phyloP scores from a whole-genome alignment of 2,113 vertebrate species.

The Burhinus bistriatus region DNA sequence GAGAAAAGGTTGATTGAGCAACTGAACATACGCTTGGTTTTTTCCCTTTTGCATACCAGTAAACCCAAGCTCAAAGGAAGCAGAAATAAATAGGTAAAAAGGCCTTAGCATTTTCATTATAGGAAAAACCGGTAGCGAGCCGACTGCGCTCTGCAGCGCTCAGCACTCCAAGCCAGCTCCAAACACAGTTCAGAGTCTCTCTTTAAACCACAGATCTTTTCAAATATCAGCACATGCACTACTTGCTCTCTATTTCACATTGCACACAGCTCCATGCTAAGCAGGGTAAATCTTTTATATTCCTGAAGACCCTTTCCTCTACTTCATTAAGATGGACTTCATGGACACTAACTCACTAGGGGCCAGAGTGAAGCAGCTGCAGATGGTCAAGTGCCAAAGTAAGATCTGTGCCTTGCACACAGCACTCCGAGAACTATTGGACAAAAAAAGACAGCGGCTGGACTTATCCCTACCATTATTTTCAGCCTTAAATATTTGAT shows the following conservation, averaged over 20 bases:
- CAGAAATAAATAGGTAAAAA: neutral
- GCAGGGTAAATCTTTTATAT: conserved; percentile 48
- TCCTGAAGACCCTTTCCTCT: conserved; percentile 35
- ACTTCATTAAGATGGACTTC: conserved; percentile 58
- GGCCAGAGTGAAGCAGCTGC: conserved; percentile 28
- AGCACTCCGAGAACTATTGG: neutral
- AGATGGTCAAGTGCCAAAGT: conserved; percentile 40
- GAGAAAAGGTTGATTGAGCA: conserved; percentile 50
- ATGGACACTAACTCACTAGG: conserved; percentile 36
- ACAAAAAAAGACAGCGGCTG: neutral
- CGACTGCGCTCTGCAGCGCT: neutral
- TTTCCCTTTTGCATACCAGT: neutral
- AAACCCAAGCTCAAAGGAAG: conserved; percentile 9
- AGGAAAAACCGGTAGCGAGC: neutral
- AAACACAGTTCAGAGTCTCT: neutral
- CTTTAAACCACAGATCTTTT: neutral
- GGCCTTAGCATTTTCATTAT: neutral
- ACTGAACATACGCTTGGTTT: neutral
- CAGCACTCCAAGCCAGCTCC: neutral
- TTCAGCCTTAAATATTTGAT: neutral
- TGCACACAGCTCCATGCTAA: conserved; percentile 3
- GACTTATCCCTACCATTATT: neutral
- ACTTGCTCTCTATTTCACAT: conserved; percentile 21
- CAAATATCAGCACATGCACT: neutral
- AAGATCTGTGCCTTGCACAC: conserved; percentile 13